Evolutionary conservation across 2,797 vertebrate genomes (phyloP).

Genomic region (Phoebastria nigripes): DNA sequence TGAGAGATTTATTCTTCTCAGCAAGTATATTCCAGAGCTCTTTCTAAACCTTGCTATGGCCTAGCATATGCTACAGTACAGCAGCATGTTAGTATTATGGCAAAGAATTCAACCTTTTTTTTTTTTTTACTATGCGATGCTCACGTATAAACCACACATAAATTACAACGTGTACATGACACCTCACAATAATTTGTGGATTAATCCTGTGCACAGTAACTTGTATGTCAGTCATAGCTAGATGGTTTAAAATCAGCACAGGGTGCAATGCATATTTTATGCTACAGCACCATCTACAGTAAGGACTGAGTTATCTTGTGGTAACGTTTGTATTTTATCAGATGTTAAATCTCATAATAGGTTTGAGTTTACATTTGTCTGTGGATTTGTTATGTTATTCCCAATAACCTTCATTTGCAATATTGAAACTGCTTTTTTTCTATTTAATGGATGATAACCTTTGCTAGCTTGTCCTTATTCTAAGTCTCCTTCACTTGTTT

Average conservation of each 20-base stretch:
- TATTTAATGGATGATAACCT: not conserved
- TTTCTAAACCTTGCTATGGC: not conserved
- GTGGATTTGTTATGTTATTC: not conserved
- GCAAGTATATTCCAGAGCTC: not conserved
- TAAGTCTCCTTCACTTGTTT: not conserved
- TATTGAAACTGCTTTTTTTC: not conserved
- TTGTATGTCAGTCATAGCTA: not conserved
- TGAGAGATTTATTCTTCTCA: not conserved
- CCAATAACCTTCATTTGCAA: not conserved
- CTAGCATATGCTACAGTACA: not conserved
- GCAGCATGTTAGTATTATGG: not conserved
- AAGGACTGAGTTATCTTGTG: not conserved
- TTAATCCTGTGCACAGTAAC: not conserved
- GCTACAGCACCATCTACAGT: constrained; percentile 47
- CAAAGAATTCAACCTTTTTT: not conserved
- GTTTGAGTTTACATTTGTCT: not conserved
- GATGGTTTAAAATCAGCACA: not conserved
- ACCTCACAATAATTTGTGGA: not conserved
- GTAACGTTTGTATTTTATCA: not conserved
- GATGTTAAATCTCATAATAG: not conserved
- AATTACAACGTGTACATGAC: not conserved
- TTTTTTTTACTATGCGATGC: not conserved
- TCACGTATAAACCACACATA: not conserved
- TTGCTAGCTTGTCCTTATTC: not conserved
- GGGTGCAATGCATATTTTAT: not conserved